These are phyloP conservation scores for Aplocera efformata DNA, from an alignment of 2,888 invertebrate genomes.

Conservation along the genomic window DNA sequence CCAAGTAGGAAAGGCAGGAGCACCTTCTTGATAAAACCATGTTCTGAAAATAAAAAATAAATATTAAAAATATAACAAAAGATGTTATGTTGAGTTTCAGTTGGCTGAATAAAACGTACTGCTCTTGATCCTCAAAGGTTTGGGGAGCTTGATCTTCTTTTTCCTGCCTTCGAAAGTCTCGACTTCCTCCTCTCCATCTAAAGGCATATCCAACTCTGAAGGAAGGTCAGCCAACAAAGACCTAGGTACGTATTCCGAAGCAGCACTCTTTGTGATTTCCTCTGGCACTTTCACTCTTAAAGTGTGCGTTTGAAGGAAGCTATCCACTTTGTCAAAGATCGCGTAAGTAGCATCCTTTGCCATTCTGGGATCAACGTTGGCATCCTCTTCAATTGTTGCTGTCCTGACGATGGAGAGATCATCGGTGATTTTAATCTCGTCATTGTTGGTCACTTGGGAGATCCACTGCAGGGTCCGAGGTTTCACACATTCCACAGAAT, in stretches of 20 bases:
- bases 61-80: no score
- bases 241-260: constrained; percentile 82
- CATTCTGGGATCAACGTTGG: constrained; percentile 65
- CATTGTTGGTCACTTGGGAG: constrained; percentile 82
- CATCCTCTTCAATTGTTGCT: constrained; percentile 63
- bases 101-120: no score
- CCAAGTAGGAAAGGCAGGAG: constrained; percentile 92
- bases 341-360: constrained; percentile 78
- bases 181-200: constrained; percentile 80
- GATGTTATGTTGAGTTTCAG: no score
- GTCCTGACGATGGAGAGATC: constrained; percentile 86
- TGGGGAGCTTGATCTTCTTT: constrained; percentile 77
- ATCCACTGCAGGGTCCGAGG: constrained; percentile 89
- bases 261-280: constrained; percentile 78
- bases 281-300: constrained; percentile 87
- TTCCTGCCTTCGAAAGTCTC: constrained; percentile 69
- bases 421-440: constrained; percentile 87
- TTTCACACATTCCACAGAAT: constrained; percentile 86
- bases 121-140: constrained; percentile 75
- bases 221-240: constrained; percentile 83
- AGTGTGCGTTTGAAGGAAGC: constrained; percentile 88
- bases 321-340: constrained; percentile 86
- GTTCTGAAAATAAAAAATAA: constrained; percentile 78
- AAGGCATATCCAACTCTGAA: constrained; percentile 85
- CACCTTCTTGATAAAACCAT: constrained; percentile 91